Conservation (phyloP, 2,113 vertebrate genomes). For the Lontra canadensis region DNA sequence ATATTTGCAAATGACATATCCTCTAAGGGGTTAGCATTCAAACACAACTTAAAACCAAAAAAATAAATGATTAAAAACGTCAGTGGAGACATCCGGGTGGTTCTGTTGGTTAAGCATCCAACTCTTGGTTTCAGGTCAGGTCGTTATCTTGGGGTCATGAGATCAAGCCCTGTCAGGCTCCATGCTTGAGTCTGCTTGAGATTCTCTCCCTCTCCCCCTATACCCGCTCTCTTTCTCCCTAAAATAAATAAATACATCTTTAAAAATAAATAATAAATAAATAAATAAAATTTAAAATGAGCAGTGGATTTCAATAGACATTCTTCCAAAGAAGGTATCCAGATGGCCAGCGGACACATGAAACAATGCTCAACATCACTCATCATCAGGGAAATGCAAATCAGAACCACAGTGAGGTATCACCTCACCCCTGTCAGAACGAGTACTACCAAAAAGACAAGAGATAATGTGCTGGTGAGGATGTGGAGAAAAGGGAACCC, state of each 20-base stretch:
- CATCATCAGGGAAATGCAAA: background rate
- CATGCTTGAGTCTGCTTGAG: background rate
- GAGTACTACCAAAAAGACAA: background rate
- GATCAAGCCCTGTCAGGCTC: background rate
- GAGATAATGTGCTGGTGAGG: background rate
- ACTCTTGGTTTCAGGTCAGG: background rate
- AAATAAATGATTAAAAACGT: background rate
- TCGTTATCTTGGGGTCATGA: background rate
- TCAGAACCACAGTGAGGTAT: background rate
- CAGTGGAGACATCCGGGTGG: background rate
- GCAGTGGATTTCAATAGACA: background rate
- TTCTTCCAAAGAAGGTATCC: background rate
- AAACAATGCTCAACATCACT: background rate
- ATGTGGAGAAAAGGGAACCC: background rate
- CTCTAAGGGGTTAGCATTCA: background rate
- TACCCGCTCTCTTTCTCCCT: background rate
- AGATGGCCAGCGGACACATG: background rate
- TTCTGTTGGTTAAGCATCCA: background rate
- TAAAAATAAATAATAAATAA: background rate
- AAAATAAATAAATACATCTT: background rate
- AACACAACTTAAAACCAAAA: background rate
- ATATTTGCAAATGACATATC: background rate
- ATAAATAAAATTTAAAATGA: background rate
- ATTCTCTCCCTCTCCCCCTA: background rate
- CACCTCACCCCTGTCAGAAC: background rate